These are phyloP conservation scores for Limosa lapponica DNA, from an alignment of 2,797 vertebrate genomes.

Conservation along the genomic window DNA sequence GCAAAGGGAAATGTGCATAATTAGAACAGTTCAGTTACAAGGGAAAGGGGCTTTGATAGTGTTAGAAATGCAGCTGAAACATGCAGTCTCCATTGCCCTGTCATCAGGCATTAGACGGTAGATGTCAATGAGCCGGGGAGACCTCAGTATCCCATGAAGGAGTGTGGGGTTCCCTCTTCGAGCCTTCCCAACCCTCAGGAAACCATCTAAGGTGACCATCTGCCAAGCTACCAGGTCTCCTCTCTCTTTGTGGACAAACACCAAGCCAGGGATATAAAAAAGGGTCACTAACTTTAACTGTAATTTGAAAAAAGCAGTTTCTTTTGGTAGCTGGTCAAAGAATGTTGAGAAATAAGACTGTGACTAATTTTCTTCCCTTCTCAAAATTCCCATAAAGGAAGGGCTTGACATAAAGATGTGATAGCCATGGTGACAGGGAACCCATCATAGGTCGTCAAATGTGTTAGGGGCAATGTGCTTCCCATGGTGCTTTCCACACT, in stretches of 20 bases:
- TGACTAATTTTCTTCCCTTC: neutral
- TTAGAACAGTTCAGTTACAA: constrained; percentile 62
- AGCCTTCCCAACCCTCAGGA: neutral
- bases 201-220: neutral
- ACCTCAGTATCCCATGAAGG: neutral
- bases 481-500: constrained; percentile 7
- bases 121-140: neutral
- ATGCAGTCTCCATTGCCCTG: constrained; percentile 20
- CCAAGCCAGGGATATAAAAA: neutral
- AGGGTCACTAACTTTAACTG: neutral
- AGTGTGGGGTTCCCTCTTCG: neutral
- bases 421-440: neutral
- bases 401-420: neutral
- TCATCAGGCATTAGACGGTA: constrained; percentile 50
- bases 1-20: constrained; percentile 66
- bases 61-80: constrained; percentile 49
- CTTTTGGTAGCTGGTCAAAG: neutral
- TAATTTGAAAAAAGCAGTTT: neutral
- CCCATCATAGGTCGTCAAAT: accelerated
- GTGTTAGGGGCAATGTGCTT: neutral
- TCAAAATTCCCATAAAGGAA: neutral
- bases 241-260: neutral
- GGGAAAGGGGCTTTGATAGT: constrained; percentile 39
- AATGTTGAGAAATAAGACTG: neutral
- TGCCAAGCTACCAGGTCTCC: neutral